These are phyloP conservation scores for Callipepla squamata DNA, from an alignment of 2,113 vertebrate genomes.

Conservation along the genomic window DNA sequence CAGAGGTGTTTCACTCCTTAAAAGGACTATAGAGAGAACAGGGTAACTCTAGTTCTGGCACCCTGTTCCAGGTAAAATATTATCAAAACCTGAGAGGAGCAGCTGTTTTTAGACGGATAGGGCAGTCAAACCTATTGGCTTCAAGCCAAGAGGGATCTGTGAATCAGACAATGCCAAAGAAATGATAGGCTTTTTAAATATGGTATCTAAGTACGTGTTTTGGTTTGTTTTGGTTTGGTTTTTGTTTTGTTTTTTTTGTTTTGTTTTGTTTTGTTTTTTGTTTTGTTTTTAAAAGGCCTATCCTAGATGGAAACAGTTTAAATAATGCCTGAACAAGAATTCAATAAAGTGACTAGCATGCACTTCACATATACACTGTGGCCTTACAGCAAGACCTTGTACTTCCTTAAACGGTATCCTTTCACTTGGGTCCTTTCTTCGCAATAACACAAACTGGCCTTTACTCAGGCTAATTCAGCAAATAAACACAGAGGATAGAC, in stretches of 20 bases:
- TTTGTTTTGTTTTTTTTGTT: neutral
- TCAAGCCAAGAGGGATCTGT: constrained; percentile 41
- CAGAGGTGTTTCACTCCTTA: neutral
- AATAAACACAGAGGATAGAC: neutral
- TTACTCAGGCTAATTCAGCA: neutral
- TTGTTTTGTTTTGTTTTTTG: neutral
- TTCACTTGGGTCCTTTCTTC: neutral
- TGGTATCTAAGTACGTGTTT: constrained; percentile 35
- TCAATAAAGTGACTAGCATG: neutral
- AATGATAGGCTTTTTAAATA: constrained; percentile 35
- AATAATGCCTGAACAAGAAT: constrained; percentile 5
- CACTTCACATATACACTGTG: neutral
- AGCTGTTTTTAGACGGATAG: constrained; percentile 63
- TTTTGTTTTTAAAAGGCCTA: neutral
- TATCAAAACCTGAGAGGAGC: constrained; percentile 54
- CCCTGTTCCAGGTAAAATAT: constrained; percentile 71
- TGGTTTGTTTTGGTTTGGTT: neutral
- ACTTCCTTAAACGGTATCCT: neutral
- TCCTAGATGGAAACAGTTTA: constrained; percentile 34
- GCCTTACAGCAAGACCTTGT: neutral
- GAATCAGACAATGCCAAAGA: constrained; percentile 40
- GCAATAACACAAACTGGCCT: neutral
- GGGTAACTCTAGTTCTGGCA: constrained; percentile 42
- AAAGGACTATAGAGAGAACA: constrained; percentile 11
- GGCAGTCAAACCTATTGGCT: constrained; percentile 17